Percentiles rank a stretch among this genome's conserved stretches.
These are phyloP conservation scores for Hydropsyche betteni DNA, from an alignment of 2,888 invertebrate species.

Conservation along the genomic window DNA sequence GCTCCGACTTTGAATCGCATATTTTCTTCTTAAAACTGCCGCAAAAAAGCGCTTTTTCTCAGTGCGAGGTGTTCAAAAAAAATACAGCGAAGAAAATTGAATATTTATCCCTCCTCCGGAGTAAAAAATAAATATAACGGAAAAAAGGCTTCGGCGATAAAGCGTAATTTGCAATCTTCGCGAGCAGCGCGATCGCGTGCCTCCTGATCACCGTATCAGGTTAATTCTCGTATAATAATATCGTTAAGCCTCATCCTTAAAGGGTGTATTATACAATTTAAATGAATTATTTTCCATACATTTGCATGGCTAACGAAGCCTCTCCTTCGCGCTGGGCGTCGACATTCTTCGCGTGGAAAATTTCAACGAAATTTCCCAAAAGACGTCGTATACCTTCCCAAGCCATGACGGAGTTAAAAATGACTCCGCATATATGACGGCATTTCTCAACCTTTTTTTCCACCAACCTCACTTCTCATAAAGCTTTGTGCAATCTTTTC, in stretches of 20 bases:
- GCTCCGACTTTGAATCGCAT: too few species aligned
- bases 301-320: slow-evolving; percentile 38
- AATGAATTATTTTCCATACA: slow-evolving; percentile 41
- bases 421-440: too few species aligned
- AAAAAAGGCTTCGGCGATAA: slow-evolving; percentile 14
- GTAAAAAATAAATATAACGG: neutral
- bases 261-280: slow-evolving; percentile 40
- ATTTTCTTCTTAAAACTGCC: too few species aligned
- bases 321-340: slow-evolving; percentile 13
- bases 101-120: neutral
- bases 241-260: slow-evolving; percentile 35
- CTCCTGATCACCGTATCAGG: slow-evolving; percentile 32
- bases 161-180: slow-evolving; percentile 34
- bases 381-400: slow-evolving; percentile 9
- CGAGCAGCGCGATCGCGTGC: slow-evolving; percentile 31
- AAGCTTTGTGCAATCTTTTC: too few species aligned
- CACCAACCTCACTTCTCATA: neutral
- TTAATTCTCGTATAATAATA: slow-evolving; percentile 41
- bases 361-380: slow-evolving; percentile 33
- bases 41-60: too few species aligned
- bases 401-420: too few species aligned
- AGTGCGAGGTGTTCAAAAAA: neutral
- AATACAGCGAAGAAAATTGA: slow-evolving; percentile 11
- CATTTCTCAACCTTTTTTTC: slow-evolving; percentile 1
- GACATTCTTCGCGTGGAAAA: slow-evolving; percentile 1